A percentile compares a stretch with the other conserved stretches of the same genome.
Evolutionary conservation across 2,113 vertebrate genomes (phyloP).

Genomic region (Tympanuchus pallidicinctus): DNA sequence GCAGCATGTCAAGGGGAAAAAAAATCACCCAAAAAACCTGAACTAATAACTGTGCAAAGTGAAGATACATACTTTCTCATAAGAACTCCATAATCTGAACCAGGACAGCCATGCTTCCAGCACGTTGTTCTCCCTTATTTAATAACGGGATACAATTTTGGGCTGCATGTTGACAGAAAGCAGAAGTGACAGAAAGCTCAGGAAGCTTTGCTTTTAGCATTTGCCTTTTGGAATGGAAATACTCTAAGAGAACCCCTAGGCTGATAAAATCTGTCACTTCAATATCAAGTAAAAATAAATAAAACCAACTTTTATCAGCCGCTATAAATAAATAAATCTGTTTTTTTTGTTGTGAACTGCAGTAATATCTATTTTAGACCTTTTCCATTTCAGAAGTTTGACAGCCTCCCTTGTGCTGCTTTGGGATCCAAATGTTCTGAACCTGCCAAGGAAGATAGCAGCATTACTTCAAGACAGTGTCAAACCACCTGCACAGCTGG

Average conservation of each 20-base stretch:
- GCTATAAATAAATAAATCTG: background rate
- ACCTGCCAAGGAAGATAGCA: background rate
- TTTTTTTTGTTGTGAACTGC: background rate
- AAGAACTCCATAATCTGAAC: background rate
- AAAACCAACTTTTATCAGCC: slow-evolving; percentile 6
- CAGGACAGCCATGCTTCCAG: slow-evolving; percentile 39
- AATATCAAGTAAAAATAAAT: slow-evolving; percentile 32
- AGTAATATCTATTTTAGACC: background rate
- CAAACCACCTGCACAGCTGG: background rate
- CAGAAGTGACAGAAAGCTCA: slow-evolving; percentile 35
- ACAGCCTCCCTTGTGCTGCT: background rate
- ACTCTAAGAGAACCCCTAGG: background rate
- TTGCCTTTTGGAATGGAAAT: slow-evolving; percentile 51
- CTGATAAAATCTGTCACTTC: slow-evolving; percentile 46
- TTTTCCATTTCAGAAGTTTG: background rate
- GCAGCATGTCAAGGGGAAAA: background rate
- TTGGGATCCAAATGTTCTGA: background rate
- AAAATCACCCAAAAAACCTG: background rate
- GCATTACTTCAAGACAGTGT: background rate
- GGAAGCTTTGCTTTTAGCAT: slow-evolving; percentile 37
- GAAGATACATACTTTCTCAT: slow-evolving; percentile 11
- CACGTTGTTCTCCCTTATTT: background rate
- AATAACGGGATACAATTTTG: slow-evolving; percentile 27
- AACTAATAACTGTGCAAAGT: background rate
- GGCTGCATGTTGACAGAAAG: slow-evolving; percentile 42